phyloP scores from a whole-genome alignment of 1,140 invertebrate genomes.

The Aplysia californica region DNA sequence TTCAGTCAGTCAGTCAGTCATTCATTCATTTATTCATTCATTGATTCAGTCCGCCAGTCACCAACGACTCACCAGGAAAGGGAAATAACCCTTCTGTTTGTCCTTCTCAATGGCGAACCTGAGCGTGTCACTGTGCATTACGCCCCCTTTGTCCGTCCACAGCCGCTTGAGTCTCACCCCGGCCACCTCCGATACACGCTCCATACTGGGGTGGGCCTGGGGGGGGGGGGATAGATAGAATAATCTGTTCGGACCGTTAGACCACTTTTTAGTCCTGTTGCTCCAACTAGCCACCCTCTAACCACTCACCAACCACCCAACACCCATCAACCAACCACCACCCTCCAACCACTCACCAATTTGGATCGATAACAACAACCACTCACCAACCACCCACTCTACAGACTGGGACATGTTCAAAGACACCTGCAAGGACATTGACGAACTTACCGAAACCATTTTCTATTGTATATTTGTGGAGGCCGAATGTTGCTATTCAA shows the following conservation, averaged over 20 bases:
- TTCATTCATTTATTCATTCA: too few species aligned
- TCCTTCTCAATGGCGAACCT: slow-evolving; percentile 23
- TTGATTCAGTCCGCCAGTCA: too few species aligned
- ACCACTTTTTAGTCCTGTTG: background rate
- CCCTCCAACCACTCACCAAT: background rate
- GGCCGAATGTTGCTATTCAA: too few species aligned
- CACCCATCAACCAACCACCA: background rate
- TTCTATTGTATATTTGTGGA: too few species aligned
- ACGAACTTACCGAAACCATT: too few species aligned
- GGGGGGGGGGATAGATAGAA: background rate
- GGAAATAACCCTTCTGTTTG: slow-evolving; percentile 18
- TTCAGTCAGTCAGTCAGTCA: too few species aligned
- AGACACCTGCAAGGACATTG: too few species aligned
- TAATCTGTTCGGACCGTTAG: too few species aligned
- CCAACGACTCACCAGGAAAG: slow-evolving; percentile 17
- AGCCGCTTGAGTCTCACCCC: slow-evolving; percentile 12
- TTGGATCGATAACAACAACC: background rate
- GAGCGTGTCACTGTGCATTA: slow-evolving; percentile 26
- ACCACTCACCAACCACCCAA: background rate
- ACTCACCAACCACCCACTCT: too few species aligned
- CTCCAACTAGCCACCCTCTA: background rate
- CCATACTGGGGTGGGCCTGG: slow-evolving; percentile 27
- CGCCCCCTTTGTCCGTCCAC: slow-evolving; percentile 20
- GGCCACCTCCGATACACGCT: slow-evolving; percentile 15
- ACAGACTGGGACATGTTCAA: too few species aligned